These are phyloP conservation scores for Arenicola marina DNA, from an alignment of 2,888 invertebrate species.

Conservation along the genomic window DNA sequence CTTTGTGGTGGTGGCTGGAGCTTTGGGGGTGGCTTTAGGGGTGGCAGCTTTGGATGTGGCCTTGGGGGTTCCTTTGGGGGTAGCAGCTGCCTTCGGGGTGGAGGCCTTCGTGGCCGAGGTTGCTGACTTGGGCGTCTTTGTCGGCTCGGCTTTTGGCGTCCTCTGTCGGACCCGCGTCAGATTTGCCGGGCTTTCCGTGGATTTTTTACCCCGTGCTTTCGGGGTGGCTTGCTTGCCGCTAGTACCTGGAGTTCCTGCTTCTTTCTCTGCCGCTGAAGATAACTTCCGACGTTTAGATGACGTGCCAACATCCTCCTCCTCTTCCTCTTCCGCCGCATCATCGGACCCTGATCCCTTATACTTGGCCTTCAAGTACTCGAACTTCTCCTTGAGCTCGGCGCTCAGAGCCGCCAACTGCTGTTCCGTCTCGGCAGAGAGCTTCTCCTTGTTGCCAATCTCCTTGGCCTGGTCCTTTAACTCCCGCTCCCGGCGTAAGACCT, in stretches of 20 bases:
- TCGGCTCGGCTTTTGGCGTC: neutral
- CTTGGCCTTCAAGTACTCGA: constrained; percentile 6
- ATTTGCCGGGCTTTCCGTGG: too few relatives aligned
- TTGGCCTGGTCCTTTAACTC: neutral
- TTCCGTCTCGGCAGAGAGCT: constrained; percentile 1
- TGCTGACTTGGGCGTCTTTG: neutral
- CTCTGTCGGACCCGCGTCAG: too few relatives aligned
- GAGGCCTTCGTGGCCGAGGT: neutral
- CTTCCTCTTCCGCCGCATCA: too few relatives aligned
- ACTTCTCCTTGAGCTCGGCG: constrained; percentile 6
- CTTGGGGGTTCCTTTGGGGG: neutral
- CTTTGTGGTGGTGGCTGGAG: neutral
- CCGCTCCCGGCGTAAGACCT: neutral
- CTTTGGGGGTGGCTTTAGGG: neutral
- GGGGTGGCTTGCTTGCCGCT: too few relatives aligned
- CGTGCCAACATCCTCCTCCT: too few relatives aligned
- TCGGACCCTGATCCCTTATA: constrained; percentile 6
- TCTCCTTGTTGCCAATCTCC: neutral
- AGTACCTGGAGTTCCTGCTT: too few relatives aligned
- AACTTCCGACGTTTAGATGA: too few relatives aligned
- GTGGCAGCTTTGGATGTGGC: constrained; percentile 2
- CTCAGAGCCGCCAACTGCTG: constrained; percentile 6
- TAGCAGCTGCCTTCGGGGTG: neutral
- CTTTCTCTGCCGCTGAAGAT: too few relatives aligned
- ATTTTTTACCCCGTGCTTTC: too few relatives aligned